Evolutionary conservation across 2,797 vertebrate species (phyloP).

Genomic region (Cuniculus paca): DNA sequence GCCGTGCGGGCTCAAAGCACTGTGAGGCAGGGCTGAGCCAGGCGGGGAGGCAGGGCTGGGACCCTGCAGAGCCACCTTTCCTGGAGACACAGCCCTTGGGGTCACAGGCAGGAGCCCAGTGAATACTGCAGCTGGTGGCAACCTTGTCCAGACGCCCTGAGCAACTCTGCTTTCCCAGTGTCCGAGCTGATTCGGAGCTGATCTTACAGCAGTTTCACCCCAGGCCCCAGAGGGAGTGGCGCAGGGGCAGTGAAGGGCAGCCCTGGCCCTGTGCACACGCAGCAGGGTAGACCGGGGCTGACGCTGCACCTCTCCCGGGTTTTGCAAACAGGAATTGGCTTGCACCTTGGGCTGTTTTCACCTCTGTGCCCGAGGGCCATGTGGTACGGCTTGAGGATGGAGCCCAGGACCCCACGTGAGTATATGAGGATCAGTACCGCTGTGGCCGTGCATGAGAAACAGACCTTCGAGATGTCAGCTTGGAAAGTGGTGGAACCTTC

Average conservation of each 20-base stretch:
- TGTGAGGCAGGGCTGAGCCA: not conserved
- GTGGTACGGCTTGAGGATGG: not conserved
- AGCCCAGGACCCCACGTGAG: not conserved
- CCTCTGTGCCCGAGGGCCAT: not conserved
- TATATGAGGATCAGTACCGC: not conserved
- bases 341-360: not conserved
- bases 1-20: not conserved
- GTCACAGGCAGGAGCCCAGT: not conserved
- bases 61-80: not conserved
- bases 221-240: not conserved
- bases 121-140: not conserved
- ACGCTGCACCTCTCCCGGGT: not conserved
- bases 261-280: accelerated
- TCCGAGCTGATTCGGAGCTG: not conserved
- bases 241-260: not conserved
- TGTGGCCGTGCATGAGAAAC: not conserved
- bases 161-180: not conserved
- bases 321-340: not conserved
- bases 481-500: not conserved
- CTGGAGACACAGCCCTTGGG: too few species aligned
- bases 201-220: not conserved
- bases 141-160: not conserved
- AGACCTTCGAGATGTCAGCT: not conserved
- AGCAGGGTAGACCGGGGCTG: not conserved
- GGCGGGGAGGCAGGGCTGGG: not conserved